phyloP scores from a whole-genome alignment of 2,113 vertebrate species.

The Panthera uncia region DNA sequence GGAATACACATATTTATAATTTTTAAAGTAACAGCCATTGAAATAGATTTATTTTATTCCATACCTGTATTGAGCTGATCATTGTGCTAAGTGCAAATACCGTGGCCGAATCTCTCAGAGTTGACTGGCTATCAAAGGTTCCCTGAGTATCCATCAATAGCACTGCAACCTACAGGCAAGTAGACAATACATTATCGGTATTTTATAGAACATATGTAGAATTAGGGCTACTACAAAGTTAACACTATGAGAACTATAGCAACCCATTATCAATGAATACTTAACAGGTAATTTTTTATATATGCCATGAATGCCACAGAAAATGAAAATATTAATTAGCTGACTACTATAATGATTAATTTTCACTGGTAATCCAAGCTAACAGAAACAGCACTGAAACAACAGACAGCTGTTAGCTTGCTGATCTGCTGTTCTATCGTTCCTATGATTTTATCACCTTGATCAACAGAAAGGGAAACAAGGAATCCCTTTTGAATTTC shows the following conservation, averaged over 20 bases:
- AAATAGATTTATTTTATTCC: background rate
- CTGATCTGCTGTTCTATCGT: background rate
- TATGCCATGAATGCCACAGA: background rate
- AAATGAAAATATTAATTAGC: constrained; percentile 20
- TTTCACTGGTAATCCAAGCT: constrained; percentile 2
- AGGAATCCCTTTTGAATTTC: background rate
- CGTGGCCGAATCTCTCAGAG: constrained; percentile 96
- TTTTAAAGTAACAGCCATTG: constrained; percentile 44
- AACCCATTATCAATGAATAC: constrained; percentile 26
- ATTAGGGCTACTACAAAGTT: background rate
- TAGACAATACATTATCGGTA: background rate
- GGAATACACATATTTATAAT: constrained; percentile 1
- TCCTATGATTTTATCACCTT: background rate
- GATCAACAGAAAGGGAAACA: background rate
- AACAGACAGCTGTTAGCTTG: background rate
- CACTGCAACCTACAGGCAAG: constrained; percentile 90
- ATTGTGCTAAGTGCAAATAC: constrained; percentile 99
- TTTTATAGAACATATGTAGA: background rate
- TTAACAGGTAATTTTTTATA: background rate
- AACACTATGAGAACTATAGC: background rate
- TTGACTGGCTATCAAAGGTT: constrained; percentile 98
- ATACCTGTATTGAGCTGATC: constrained; percentile 99
- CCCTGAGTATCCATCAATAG: constrained; percentile 98
- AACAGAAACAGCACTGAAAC: background rate
- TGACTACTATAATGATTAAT: background rate